Conservation (phyloP, 2,888 invertebrate species). For the Hirtodrosophila duncani region DNA sequence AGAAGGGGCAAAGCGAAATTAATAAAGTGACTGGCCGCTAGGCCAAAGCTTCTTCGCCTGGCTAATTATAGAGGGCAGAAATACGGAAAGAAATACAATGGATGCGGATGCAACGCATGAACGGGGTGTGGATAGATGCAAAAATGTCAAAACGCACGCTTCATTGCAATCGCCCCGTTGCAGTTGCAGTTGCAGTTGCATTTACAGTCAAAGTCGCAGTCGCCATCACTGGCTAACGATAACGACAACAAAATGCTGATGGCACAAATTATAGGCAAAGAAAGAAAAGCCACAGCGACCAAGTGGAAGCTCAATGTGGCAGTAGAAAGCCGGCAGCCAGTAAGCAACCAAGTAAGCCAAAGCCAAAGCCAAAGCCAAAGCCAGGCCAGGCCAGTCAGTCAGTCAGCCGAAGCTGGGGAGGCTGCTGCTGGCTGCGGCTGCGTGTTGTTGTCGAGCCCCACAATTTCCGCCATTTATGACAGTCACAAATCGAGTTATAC, state of each 20-base stretch:
- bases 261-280: conserved; percentile 64
- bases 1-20: conserved; percentile 24
- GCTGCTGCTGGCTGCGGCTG: conserved; percentile 15
- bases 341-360: conserved; percentile 60
- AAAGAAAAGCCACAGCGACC: conserved; percentile 35
- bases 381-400: too few species aligned
- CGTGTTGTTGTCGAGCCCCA: conserved; percentile 58
- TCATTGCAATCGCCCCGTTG: conserved; percentile 45
- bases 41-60: conserved; percentile 17
- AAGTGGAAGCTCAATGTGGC: conserved; percentile 28
- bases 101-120: background rate
- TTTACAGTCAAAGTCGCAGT: too few species aligned
- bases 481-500: conserved; percentile 73
- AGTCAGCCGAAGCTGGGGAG: conserved; percentile 6
- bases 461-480: conserved; percentile 75
- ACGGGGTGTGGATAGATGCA: conserved; percentile 34
- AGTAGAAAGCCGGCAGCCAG: conserved; percentile 59
- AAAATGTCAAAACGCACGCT: conserved; percentile 61
- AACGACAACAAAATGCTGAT: conserved; percentile 66
- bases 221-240: conserved; percentile 53
- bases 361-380: conserved; percentile 23
- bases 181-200: too few species aligned
- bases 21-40: conserved; percentile 39
- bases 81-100: conserved; percentile 29
- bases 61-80: conserved; percentile 56